phyloP scores from a whole-genome alignment of 2,888 invertebrate species.

The Cetonia aurata region DNA sequence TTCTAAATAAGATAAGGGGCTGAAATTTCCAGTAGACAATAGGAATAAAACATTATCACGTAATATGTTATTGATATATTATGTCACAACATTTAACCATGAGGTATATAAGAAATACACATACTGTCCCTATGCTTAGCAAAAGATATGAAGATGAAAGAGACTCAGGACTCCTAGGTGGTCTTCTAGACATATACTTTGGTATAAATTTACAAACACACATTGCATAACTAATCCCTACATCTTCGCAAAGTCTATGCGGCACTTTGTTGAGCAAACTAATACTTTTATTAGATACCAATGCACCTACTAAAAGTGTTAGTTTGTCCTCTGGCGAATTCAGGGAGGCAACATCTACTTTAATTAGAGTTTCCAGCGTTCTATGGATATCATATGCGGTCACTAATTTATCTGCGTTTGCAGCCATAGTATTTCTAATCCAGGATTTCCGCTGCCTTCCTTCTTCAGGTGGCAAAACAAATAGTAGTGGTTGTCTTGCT shows the following conservation, averaged over 20 bases:
- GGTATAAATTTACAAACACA: conserved; percentile 22
- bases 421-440: background rate
- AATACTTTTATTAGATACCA: background rate
- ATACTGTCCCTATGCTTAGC: too few relatives aligned
- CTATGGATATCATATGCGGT: conserved; percentile 9
- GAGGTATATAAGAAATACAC: too few relatives aligned
- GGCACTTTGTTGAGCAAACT: conserved; percentile 15
- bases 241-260: conserved; percentile 1
- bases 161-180: background rate
- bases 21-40: too few relatives aligned
- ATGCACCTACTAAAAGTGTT: too few relatives aligned
- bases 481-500: conserved; percentile 11
- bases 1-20: too few relatives aligned
- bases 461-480: background rate
- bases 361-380: conserved; percentile 6
- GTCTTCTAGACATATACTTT: conserved; percentile 10
- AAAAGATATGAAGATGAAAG: too few relatives aligned
- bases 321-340: too few relatives aligned
- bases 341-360: background rate
- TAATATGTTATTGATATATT: too few relatives aligned
- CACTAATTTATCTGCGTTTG: conserved; percentile 9
- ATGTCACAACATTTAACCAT: too few relatives aligned
- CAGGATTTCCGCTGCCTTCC: background rate
- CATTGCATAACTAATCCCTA: background rate
- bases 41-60: too few relatives aligned